These are phyloP conservation scores for Pocillopora verrucosa DNA, from an alignment of 64 coral and sea anemone species.

Conservation along the genomic window DNA sequence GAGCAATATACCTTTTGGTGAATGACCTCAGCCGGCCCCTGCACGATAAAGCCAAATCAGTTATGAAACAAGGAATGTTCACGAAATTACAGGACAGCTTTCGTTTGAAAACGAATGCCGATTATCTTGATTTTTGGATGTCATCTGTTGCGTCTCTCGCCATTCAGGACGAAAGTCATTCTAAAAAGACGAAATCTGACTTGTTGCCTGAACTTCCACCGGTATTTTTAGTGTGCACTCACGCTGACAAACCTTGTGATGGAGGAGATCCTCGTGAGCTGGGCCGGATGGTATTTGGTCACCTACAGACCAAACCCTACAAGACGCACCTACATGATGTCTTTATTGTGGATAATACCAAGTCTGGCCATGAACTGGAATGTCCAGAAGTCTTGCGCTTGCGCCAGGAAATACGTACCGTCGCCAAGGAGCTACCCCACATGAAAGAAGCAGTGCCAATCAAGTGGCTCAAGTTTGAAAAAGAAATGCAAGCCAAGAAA, in stretches of 20 bases:
- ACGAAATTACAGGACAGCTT: background rate
- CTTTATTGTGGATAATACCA: constrained; percentile 37
- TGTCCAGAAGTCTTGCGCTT: constrained; percentile 3
- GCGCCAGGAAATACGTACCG: background rate
- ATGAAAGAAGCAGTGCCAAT: constrained; percentile 18
- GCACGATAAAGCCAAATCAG: background rate
- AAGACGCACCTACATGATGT: background rate
- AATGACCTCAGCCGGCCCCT: background rate
- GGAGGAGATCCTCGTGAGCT: background rate
- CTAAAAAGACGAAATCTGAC: background rate
- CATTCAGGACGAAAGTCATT: no score
- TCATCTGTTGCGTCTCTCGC: background rate
- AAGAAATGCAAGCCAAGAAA: background rate
- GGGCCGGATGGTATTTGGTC: background rate
- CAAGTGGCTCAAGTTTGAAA: constrained; percentile 17
- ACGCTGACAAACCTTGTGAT: constrained; percentile 16
- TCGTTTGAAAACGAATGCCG: constrained; percentile 14
- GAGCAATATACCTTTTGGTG: background rate
- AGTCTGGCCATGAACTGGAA: background rate
- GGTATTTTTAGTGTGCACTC: background rate
- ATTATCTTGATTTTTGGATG: constrained; percentile 52
- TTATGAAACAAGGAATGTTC: background rate
- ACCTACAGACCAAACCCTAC: constrained; percentile 7
- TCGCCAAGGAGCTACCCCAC: constrained; percentile 2
- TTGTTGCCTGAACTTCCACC: constrained; percentile 6